Base-by-base conservation (phyloP, 2,888 invertebrate genomes). In the Xanthorhoe designata region DNA sequence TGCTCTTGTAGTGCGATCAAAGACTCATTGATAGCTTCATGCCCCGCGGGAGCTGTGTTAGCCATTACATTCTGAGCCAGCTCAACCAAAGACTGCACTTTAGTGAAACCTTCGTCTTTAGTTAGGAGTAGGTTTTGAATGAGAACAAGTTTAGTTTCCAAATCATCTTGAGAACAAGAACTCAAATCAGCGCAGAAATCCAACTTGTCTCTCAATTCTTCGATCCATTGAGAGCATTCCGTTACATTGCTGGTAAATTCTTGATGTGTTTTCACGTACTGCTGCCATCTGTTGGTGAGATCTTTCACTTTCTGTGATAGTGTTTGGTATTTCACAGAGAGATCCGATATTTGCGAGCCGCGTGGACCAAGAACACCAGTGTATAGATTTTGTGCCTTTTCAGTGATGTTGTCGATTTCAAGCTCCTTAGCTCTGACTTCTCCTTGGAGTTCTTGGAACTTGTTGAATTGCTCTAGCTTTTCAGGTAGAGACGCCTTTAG, bases 341-440 rank as follows among this genome's bases (percentile, higher is more conserved):
- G 87, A 87, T 99, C 98, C 0, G 98, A 97, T 54, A 98, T 96
- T 83, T 97, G 97, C 0, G 97, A 96, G 50, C 95, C 95, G 54
- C 98, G 95, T 3, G 96, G 95, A 61, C 96, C 95, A 15, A 96
- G 88, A 0, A 96, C 94, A 10, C 96, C 96, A 72, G 97, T 97
- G 69, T 97, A 96, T 10, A 98, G 88, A 71, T 96, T 95, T 82
- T 99, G 98, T 0, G 98, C 97, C 74, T 97, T 96, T 85, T 99
- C 99, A 19, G 98, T 98, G 0, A 99, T 97, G 60, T 97, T 96
- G 78, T 99, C 98, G 64, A 98, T 97, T 92, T 98, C 98, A 10
- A 98, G 89, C 88, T 98, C 98, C 81, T 98, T 98, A 2, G 98
- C 98, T 52, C 97, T 95, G 0, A 98, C 96, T 91, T 98, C 97